A percentile compares a stretch with the other conserved stretches of the same genome.
phyloP scores from a whole-genome alignment of 2,797 vertebrate genomes.

The Chaunax sp. region DNA sequence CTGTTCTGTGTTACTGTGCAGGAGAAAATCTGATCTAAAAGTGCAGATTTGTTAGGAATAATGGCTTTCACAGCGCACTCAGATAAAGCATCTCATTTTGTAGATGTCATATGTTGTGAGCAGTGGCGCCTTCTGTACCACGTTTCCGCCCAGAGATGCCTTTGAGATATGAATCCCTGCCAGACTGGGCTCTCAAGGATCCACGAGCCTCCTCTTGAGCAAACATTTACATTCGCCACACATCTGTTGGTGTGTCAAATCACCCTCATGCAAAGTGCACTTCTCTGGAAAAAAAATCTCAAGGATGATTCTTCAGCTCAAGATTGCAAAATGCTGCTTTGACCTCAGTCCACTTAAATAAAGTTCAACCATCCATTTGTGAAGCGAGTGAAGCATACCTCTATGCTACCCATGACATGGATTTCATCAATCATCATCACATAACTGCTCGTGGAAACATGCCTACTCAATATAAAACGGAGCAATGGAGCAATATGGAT shows the following conservation, averaged over 20 bases:
- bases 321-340: slow-evolving; percentile 58
- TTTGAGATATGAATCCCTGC: slow-evolving; percentile 61
- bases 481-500: slow-evolving; percentile 26
- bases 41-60: slow-evolving; percentile 56
- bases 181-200: slow-evolving; percentile 47
- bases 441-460: slow-evolving; percentile 49
- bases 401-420: slow-evolving; percentile 13
- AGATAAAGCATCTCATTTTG: slow-evolving; percentile 68
- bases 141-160: slow-evolving; percentile 55
- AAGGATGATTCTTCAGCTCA: slow-evolving; percentile 62
- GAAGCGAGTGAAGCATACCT: slow-evolving; percentile 30
- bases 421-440: slow-evolving; percentile 54
- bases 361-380: slow-evolving; percentile 55
- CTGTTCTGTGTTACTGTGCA: slow-evolving; percentile 52
- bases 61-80: slow-evolving; percentile 39
- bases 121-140: slow-evolving; percentile 40
- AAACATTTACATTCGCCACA: slow-evolving; percentile 67
- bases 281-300: slow-evolving; percentile 48
- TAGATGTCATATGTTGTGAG: slow-evolving; percentile 64
- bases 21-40: slow-evolving; percentile 50
- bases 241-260: slow-evolving; percentile 59
- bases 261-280: slow-evolving; percentile 48
- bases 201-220: slow-evolving; percentile 28
- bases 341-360: slow-evolving; percentile 62
- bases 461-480: slow-evolving; percentile 11